A percentile compares a stretch with the other conserved stretches of the same genome.
Evolutionary conservation across 2,888 invertebrate species (phyloP).

Genomic region (Dioctria rufipes): DNA sequence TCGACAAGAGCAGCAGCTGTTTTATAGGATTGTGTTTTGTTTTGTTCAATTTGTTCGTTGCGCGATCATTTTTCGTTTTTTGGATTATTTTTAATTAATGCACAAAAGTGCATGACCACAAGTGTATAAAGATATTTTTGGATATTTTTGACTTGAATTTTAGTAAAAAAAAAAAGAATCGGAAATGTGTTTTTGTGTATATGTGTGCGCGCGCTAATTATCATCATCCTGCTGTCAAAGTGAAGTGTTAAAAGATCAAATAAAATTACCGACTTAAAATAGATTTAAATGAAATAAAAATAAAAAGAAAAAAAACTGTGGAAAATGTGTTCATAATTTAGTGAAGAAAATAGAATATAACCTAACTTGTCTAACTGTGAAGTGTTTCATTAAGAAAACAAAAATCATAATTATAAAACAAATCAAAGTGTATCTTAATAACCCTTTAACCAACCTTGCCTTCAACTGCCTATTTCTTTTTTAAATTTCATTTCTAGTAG

Average conservation of each 20-base stretch:
- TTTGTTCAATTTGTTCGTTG: too few relatives aligned
- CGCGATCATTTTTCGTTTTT: too few relatives aligned
- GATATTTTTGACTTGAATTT: background rate
- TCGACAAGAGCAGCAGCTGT: too few relatives aligned
- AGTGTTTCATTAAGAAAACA: background rate
- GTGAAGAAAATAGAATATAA: background rate
- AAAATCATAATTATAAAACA: background rate
- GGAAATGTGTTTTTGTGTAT: background rate
- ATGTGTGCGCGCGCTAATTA: background rate
- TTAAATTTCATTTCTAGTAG: too few relatives aligned
- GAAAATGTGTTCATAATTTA: background rate
- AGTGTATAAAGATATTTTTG: background rate
- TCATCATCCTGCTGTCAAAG: background rate
- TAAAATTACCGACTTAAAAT: conserved; percentile 10
- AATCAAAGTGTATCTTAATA: background rate
- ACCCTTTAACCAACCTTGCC: too few relatives aligned
- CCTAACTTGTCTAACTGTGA: background rate
- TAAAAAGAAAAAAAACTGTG: background rate
- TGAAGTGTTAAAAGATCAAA: background rate
- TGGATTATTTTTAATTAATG: too few relatives aligned
- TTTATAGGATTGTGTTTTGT: too few relatives aligned
- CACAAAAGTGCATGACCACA: too few relatives aligned
- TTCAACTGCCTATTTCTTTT: too few relatives aligned
- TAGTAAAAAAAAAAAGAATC: background rate
- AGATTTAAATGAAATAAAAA: background rate